Conservation (phyloP, 2,797 vertebrate genomes). For the Syngnathus acus region DNA sequence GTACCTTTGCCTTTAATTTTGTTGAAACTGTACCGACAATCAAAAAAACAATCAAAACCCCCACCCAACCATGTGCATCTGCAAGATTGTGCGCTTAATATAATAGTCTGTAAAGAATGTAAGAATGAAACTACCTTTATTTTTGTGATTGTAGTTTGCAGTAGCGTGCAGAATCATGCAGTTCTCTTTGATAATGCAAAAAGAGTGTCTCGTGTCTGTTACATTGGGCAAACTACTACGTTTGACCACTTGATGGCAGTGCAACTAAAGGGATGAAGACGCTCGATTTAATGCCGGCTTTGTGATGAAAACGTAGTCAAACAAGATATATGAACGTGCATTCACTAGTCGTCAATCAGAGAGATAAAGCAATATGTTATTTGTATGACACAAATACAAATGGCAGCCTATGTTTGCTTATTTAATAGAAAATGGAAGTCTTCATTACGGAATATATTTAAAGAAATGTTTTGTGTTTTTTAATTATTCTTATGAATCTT, state of each 20-base stretch:
- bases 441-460: too few species aligned
- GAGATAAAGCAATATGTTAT: neutral
- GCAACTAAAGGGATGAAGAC: constrained; percentile 34
- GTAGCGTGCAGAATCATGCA: neutral
- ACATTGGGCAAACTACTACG: neutral
- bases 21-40: neutral
- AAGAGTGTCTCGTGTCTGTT: neutral
- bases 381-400: neutral
- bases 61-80: neutral
- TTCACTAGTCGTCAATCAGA: neutral
- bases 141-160: neutral
- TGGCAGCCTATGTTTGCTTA: neutral
- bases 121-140: neutral
- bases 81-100: neutral
- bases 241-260: constrained; percentile 64
- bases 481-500: neutral
- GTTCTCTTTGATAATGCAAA: neutral
- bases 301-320: neutral
- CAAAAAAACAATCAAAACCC: too few species aligned
- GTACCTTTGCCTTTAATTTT: neutral
- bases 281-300: neutral
- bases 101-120: neutral
- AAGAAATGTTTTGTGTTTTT: too few species aligned
- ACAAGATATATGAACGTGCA: neutral
- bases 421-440: neutral